Base-by-base conservation (phyloP, 2,888 invertebrate genomes). In the Axea sp. region DNA sequence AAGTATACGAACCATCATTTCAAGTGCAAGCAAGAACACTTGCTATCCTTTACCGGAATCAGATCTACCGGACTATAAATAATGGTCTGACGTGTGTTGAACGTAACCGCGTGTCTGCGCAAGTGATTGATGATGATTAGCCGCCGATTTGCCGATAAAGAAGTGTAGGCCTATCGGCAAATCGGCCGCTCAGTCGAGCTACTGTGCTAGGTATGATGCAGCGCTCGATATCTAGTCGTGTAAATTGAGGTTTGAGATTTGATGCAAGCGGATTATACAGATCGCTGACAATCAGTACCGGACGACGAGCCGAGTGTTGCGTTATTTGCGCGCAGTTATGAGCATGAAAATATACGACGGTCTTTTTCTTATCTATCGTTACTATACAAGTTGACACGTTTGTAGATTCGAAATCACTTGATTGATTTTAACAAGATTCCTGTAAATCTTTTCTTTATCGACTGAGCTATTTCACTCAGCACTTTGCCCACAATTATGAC, bases 111-210 rank as follows among this genome's bases (percentile, higher is more conserved):
- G 55, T 45, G 51, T 55, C 80, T 73, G 78, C 79, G 80, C 82
- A 82, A 80, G 83, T 85, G 86, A 86, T 86, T 85, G 86, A 86
- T 86, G 86, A 86, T 86, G 84, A 86, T 86, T 86, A 86, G 85
- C 82, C 81, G 77, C 75, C 81, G 85, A 86, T 86, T 86, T 83
- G 81, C 82, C 83, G 86, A 85, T 86, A 86, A 86, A 83, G 81
- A 81, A 82, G 83, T 80, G 84, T 81, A 82, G 71, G 79, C 78
- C 75, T 79, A 79, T 76, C 78, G 78, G 79, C 78, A 79, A 62
- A 71, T 62, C 71, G 43, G 41, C 41, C 35, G 45, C 14, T 15
- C 43, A 28, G 47, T 9, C 17, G 41, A 15, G 75, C 76, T 65
- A 67, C 73, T 28, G 73, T 71, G 24, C 59, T 31, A 43, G 78